Conservation (phyloP, 2,797 vertebrate genomes). For the Melanotaenia boesemani region DNA sequence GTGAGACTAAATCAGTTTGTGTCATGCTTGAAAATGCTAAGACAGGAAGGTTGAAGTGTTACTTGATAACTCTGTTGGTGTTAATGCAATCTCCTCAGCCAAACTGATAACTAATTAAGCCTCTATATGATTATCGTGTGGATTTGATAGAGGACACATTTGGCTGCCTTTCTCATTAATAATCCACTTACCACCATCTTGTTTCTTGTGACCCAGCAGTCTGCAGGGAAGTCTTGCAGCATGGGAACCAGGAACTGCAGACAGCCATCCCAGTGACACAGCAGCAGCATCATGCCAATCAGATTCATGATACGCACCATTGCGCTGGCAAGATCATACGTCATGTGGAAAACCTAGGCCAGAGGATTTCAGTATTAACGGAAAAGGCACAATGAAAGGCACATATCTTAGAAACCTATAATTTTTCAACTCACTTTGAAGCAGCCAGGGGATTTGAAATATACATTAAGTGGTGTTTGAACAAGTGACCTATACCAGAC, state of each 20-base stretch:
- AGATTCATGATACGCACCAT: constrained; percentile 97
- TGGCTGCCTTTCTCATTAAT: constrained; percentile 29
- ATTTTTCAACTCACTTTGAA: constrained; percentile 41
- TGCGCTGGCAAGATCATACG: constrained; percentile 97
- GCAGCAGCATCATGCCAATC: constrained; percentile 98
- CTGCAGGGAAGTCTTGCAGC: constrained; percentile 96
- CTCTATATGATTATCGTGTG: not conserved
- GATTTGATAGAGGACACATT: not conserved
- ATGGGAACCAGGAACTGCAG: constrained; percentile 98
- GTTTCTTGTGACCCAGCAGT: constrained; percentile 98
- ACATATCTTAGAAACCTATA: constrained; percentile 31
- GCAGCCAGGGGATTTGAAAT: constrained; percentile 67
- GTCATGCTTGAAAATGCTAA: not conserved
- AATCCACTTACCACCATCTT: constrained; percentile 92
- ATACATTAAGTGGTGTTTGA: constrained; percentile 34
- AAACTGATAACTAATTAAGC: not conserved
- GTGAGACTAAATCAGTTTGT: not conserved
- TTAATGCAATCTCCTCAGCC: not conserved
- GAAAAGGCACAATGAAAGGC: constrained; percentile 21
- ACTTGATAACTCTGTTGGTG: not conserved
- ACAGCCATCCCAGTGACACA: constrained; percentile 99
- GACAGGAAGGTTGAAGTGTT: not conserved
- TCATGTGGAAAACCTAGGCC: constrained; percentile 98
- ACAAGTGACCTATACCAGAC: constrained; percentile 48
- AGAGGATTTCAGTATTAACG: constrained; percentile 62